Base-by-base conservation (phyloP, 1,140 invertebrate genomes). In the Drosophila obscura region DNA sequence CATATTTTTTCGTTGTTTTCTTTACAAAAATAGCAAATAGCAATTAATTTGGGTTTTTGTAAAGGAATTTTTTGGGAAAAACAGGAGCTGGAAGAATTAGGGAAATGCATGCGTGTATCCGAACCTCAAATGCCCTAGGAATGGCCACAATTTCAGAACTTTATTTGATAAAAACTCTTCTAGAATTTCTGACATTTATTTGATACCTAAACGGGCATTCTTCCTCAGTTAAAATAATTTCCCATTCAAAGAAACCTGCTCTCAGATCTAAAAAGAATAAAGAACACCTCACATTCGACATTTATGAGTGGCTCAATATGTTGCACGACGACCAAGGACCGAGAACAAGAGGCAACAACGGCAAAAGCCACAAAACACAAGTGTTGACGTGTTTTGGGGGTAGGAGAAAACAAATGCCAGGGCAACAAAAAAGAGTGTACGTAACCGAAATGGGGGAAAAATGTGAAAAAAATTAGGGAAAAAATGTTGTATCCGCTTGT, bases 361-460 rank as follows among this genome's bases (percentile, higher is more conserved):
- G 48, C 39, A 39, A 67, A 80, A 81, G 50, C 81, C 77, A 71
- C 81, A 82, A 77, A 64, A 75, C 56, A 76, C 73, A 79, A 88
- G 79, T 79, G 71, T 88, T 82, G 68, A 82, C 50, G 74, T 69
- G 72, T 76, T 45, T 50, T 7, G 39, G 19, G 57, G 35, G 35
- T 13, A 39, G 13, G 35, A 22, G 58, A 50, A 49, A 65, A 48
- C 15, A 45, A 72, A 39, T 24, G 39, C 26, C 6, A 53, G 53
- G 65, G 52, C 55, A 52, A 22, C 31, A 19, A 44, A 24, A 41
- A 65, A 6, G 15, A 65, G 39, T 31, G 31, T 11, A 49, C 19
- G 53, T 63, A 73, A 58, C 45, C 57, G 44, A 43, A 44, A 13
- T 13, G 35, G 35, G 51, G 19, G 45, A 50, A 69, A 48, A 56